Evolutionary conservation across 2,888 invertebrate species (phyloP).

Genomic region (Mesodorylaimus sp.): DNA sequence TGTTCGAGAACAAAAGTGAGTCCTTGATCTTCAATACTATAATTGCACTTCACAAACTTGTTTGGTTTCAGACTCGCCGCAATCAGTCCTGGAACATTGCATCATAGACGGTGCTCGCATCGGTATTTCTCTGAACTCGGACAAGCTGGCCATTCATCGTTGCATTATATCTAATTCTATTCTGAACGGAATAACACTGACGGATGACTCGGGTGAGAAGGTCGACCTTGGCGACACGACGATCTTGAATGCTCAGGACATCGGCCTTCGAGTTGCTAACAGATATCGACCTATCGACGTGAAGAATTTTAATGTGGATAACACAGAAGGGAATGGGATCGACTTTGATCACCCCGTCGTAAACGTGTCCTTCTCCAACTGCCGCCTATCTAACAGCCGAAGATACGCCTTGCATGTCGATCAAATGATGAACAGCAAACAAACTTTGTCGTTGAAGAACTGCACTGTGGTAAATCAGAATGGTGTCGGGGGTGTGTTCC

Average conservation of each 20-base stretch:
- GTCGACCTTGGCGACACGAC: slow-evolving; percentile 5
- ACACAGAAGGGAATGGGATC: background rate
- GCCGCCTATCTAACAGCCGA: background rate
- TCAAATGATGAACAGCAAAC: background rate
- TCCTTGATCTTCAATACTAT: background rate
- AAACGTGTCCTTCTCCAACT: background rate
- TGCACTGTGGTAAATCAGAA: background rate
- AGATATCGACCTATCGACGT: background rate
- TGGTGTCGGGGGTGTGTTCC: slow-evolving; percentile 2
- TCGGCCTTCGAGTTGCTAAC: slow-evolving; percentile 1
- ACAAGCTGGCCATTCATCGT: background rate
- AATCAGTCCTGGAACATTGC: background rate
- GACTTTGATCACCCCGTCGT: background rate
- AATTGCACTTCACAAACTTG: background rate
- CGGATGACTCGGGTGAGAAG: background rate
- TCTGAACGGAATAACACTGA: background rate
- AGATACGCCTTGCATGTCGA: background rate
- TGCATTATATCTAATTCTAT: background rate
- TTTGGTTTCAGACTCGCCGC: background rate
- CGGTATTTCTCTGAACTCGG: slow-evolving; percentile 5
- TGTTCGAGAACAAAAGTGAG: slow-evolving; percentile 3
- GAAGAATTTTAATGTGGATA: background rate
- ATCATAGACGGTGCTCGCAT: slow-evolving; percentile 1
- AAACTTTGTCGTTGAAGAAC: background rate
- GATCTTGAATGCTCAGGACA: background rate